phyloP scores from a whole-genome alignment of 2,888 invertebrate species.

The Proisotoma minuta region DNA sequence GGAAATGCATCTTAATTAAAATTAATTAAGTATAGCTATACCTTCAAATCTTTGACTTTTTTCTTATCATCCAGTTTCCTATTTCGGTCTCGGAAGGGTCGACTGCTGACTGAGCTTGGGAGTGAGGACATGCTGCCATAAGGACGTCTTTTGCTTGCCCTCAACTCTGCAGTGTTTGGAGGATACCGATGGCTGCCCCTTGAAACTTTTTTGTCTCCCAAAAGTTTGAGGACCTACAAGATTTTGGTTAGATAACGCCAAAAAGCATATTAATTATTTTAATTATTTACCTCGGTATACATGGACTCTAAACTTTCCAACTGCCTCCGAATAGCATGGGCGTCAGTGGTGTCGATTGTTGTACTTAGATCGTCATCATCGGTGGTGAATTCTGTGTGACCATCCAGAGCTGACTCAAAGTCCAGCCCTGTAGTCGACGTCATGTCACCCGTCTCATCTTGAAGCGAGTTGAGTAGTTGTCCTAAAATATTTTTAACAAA shows the following conservation, averaged over 20 bases:
- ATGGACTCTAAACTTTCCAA: conserved; percentile 77
- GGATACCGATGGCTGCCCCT: conserved; percentile 53
- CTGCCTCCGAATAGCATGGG: conserved; percentile 72
- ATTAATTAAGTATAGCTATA: no score
- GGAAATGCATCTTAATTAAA: no score
- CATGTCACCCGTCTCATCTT: conserved; percentile 68
- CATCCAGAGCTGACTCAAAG: conserved; percentile 72
- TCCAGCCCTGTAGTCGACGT: conserved; percentile 73
- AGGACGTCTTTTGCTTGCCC: conserved; percentile 56
- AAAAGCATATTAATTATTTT: neutral
- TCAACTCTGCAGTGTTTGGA: conserved; percentile 55
- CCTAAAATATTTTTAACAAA: conserved; percentile 23
- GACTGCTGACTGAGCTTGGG: conserved; percentile 74
- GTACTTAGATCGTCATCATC: conserved; percentile 66
- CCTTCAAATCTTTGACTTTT: conserved; percentile 68
- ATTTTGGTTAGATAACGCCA: conserved; percentile 15
- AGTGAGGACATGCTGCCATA: conserved; percentile 79
- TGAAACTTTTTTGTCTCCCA: conserved; percentile 58
- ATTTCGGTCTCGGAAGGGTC: conserved; percentile 68
- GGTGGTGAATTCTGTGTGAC: conserved; percentile 55
- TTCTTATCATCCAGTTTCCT: conserved; percentile 67
- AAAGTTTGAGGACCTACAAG: conserved; percentile 58
- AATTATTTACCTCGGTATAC: conserved; percentile 69
- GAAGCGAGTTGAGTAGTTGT: conserved; percentile 45
- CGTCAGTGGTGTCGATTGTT: conserved; percentile 58